Evolutionary conservation across 2,113 vertebrate species (phyloP).

Genomic region (Microcebus murinus): DNA sequence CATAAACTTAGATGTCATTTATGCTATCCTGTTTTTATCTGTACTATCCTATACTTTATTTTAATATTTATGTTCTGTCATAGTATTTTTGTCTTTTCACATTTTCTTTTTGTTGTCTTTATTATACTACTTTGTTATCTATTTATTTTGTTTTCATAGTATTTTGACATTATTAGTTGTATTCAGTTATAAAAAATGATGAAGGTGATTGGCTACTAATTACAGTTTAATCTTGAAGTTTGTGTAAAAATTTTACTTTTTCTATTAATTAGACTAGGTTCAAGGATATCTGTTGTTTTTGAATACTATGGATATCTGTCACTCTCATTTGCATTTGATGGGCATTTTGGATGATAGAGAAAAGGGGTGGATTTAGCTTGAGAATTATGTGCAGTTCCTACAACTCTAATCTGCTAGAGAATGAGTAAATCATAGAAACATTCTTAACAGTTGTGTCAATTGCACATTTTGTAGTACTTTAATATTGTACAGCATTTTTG

Average conservation of each 20-base stretch:
- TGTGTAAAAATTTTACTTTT: neutral
- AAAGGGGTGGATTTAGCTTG: neutral
- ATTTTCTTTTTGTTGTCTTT: neutral
- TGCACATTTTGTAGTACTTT: slow-evolving; percentile 21
- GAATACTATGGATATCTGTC: neutral
- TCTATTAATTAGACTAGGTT: neutral
- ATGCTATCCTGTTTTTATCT: neutral
- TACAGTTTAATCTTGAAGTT: slow-evolving; percentile 28
- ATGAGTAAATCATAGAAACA: slow-evolving; percentile 22
- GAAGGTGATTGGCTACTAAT: neutral
- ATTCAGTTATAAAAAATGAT: slow-evolving; percentile 4
- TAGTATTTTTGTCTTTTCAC: neutral
- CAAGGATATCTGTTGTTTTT: neutral
- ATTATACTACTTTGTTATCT: neutral
- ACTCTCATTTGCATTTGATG: neutral
- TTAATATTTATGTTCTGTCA: neutral
- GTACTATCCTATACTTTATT: slow-evolving; percentile 3
- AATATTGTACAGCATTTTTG: neutral
- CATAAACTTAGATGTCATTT: neutral
- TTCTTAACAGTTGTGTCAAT: slow-evolving; percentile 19
- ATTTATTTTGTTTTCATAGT: neutral
- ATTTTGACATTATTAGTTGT: slow-evolving; percentile 20
- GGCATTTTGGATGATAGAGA: neutral
- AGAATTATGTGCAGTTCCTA: neutral
- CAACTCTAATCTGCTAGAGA: slow-evolving; percentile 19